Base-by-base conservation (phyloP, 2,888 invertebrate genomes). In the Polymixis lichenea region DNA sequence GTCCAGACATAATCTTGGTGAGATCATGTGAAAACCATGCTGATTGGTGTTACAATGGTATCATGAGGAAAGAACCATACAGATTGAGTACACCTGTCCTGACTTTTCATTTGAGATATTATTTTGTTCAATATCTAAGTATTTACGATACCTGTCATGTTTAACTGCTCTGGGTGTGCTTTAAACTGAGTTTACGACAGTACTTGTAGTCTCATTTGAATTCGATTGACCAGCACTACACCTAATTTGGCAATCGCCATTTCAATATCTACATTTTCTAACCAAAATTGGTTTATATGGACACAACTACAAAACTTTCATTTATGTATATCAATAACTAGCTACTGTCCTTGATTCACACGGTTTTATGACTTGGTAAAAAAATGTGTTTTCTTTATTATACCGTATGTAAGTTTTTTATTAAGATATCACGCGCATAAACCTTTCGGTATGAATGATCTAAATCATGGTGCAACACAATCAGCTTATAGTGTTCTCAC, bases 221-320 rank as follows among this genome's bases (percentile, higher is more conserved):
- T 53, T 15, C 32, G 43, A 70, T 11, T 13, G 6, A 51, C 51
- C 43, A 25, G 28, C n/a, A 43, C 62, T 25, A 56, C 28, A n/a
- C 49, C 43, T 15, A 25, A 67, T 72, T 67, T 32, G 11, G 15
- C n/a, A 78, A 72, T 53, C 19, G 60, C n/a, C 2, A 43, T 62
- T 66, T 73, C 56, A 67, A 73, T 56, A 79, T 43, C 25, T 32
- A 32, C 15, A 51, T 75, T 56, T 80, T 64, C 55, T 64, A 65
- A 64, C 53, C 49, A 68, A 80, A n/a, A n/a, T n/a, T n/a, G n/a
- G n/a, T 64, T 67, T 32, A 15, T 15, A 67, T n/a, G n/a, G n/a
- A n/a, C 28, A 32, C 9, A 55, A 58, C 75, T 70, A 56, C 62
- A 80, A 60, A 56, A 68, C 70, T 76, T 60, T 76, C 72, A 72